Percentiles rank a stretch among this genome's conserved stretches.
Evolutionary conservation across 2,797 vertebrate genomes (phyloP).

Genomic region (Cygnus olor): DNA sequence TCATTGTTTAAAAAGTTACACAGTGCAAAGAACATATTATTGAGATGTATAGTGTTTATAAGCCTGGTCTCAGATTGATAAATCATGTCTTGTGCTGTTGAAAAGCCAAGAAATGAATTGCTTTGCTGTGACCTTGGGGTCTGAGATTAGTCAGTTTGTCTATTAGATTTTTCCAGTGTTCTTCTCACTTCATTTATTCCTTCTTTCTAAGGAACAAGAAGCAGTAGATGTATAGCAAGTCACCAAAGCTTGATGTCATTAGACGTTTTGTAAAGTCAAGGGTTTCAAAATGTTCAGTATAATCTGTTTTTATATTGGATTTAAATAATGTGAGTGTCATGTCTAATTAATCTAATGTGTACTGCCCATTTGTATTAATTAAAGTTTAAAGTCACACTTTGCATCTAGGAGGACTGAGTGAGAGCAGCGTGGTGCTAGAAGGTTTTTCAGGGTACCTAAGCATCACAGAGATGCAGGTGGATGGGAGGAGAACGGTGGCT

Average conservation of each 20-base stretch:
- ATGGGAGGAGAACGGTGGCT: not conserved
- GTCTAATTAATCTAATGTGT: constrained; percentile 70
- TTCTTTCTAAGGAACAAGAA: constrained; percentile 61
- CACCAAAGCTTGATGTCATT: constrained; percentile 59
- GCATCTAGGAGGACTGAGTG: constrained; percentile 25
- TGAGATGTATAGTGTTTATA: constrained; percentile 82
- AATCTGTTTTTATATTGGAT: constrained; percentile 62
- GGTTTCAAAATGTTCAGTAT: constrained; percentile 60
- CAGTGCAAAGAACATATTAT: constrained; percentile 78
- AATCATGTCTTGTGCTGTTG: constrained; percentile 78
- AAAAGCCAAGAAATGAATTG: constrained; percentile 77
- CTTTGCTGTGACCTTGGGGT: constrained; percentile 79
- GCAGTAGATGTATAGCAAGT: constrained; percentile 36
- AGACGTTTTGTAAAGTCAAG: constrained; percentile 62
- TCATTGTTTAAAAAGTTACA: constrained; percentile 80
- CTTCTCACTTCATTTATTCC: constrained; percentile 80
- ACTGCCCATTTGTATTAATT: constrained; percentile 72
- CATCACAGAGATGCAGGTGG: not conserved
- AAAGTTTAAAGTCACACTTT: constrained; percentile 61
- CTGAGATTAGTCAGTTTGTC: constrained; percentile 77
- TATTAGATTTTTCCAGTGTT: constrained; percentile 76
- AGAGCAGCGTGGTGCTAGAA: not conserved
- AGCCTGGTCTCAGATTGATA: constrained; percentile 76
- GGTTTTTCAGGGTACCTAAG: not conserved
- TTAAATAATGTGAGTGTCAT: constrained; percentile 73